Evolutionary conservation across 2,797 vertebrate species (phyloP), one percentile per base, ranked within the genome.

Genomic region (Neomorphus geoffroyi): DNA sequence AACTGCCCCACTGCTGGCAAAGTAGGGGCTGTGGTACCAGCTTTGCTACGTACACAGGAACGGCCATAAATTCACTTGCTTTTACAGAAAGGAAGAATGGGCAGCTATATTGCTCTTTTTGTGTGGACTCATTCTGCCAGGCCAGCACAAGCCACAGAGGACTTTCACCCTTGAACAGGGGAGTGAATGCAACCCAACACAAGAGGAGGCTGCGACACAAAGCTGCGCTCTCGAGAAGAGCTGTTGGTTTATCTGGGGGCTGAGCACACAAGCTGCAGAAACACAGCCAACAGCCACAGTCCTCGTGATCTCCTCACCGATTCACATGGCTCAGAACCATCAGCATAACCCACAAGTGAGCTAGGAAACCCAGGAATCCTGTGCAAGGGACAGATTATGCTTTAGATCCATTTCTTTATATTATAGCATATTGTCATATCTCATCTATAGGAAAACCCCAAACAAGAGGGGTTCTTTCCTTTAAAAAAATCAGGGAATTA

Each of bases 11-110:
- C 58, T 37, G 88, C 94, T 79, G 93, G 37, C 26, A 60, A 80
- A 79, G 69, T 71, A 65, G 75, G 74, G 39, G 50, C 15, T 30
- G 92, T 11, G 23, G 80, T 96, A 95, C 95, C 92, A 94, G n/a
- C 79, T 41, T n/a, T 14, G 2, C 73, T 15, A 1, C 77, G 6
- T 2, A n/a, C 69, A 56, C 72, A 14, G 8, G 53, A 35, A 27
- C 33, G 7, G 80, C 72, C 73, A 16, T 26, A 75, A 96, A 96
- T 80, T 72, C 86, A 3, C 30, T 51, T 11, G 64, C 80, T 81
- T 35, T 35, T 51, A 57, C 80, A 56, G 46, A 24, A 46, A 15
- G 71, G 39, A 64, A 72, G 48, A 19, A 46, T 70, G 39, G 56
- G 58, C 67, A 61, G 88, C 65, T 58, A 16, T 23, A 37, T 4